Evolutionary conservation across 2,797 vertebrate genomes (phyloP).

Genomic region (Megaceryle alcyon): DNA sequence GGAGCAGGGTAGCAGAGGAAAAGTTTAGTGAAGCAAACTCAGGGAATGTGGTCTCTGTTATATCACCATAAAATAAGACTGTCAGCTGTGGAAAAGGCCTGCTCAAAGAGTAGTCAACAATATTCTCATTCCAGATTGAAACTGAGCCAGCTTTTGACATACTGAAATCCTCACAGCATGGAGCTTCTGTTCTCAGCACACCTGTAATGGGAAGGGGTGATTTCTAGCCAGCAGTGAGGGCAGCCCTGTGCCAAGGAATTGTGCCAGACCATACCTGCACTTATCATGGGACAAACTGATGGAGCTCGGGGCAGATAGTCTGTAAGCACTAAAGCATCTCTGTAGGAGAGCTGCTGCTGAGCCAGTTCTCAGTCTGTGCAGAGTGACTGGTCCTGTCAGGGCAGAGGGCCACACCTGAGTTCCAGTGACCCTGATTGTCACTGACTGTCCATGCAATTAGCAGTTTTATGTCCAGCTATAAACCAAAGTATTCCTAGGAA

Average conservation of each 20-base stretch:
- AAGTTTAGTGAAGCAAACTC: neutral
- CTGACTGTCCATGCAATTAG: neutral
- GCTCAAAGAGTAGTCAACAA: neutral
- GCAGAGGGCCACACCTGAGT: rapidly evolving
- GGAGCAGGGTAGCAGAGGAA: neutral
- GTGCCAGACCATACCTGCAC: neutral
- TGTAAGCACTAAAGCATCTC: neutral
- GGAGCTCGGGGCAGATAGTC: neutral
- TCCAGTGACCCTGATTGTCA: neutral
- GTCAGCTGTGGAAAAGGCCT: neutral
- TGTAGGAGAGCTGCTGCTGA: neutral
- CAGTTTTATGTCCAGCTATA: neutral
- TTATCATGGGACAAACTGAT: rapidly evolving
- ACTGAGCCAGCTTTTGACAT: neutral
- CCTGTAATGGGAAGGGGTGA: neutral
- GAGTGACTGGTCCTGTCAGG: neutral
- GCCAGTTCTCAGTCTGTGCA: neutral
- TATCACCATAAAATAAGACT: neutral
- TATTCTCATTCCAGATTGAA: neutral
- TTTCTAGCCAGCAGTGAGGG: neutral
- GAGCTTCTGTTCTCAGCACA: neutral
- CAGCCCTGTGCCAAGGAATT: neutral
- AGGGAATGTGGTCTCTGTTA: neutral
- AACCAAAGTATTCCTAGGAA: neutral
- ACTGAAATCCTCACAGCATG: neutral